Conservation (phyloP, 2,888 invertebrate genomes). For the Colletes collaris region DNA sequence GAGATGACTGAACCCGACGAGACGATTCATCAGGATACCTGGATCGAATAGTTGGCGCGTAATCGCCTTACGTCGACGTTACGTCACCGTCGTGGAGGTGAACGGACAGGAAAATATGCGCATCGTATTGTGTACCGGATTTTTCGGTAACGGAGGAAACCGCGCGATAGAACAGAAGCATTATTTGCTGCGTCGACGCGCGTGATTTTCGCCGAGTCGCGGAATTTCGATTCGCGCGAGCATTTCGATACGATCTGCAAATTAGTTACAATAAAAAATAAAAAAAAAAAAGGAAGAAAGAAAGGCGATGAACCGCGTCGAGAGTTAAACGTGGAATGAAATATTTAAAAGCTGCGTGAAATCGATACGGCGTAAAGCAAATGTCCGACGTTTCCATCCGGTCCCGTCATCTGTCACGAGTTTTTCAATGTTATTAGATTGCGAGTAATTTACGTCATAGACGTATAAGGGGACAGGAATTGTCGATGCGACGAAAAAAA, state of each 20-base stretch:
- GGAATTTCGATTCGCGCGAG: not conserved
- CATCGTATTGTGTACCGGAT: not conserved
- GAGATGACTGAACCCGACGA: not conserved
- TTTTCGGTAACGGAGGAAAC: no score
- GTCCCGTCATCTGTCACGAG: slow-evolving; percentile 44
- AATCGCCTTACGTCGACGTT: not conserved
- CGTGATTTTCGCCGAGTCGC: not conserved
- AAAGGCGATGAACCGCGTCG: not conserved
- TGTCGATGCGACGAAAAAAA: slow-evolving; percentile 11
- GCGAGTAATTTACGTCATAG: slow-evolving; percentile 45
- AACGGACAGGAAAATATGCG: not conserved
- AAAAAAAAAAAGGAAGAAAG: not conserved
- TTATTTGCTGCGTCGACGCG: slow-evolving; percentile 15
- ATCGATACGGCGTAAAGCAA: slow-evolving; percentile 47
- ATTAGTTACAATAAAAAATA: not conserved
- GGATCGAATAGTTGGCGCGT: not conserved
- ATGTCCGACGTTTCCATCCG: slow-evolving; percentile 13
- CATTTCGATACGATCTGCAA: not conserved
- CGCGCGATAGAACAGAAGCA: not conserved
- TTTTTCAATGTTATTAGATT: slow-evolving; percentile 51
- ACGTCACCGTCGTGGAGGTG: not conserved
- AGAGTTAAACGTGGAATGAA: slow-evolving; percentile 19
- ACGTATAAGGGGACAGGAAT: slow-evolving; percentile 29
- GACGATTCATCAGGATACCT: slow-evolving; percentile 2
- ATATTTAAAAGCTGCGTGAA: slow-evolving; percentile 53